A percentile compares a stretch with the other conserved stretches of the same genome.
These are phyloP conservation scores for Monochamus saltuarius DNA, from an alignment of 1,140 invertebrate genomes.

Conservation along the genomic window DNA sequence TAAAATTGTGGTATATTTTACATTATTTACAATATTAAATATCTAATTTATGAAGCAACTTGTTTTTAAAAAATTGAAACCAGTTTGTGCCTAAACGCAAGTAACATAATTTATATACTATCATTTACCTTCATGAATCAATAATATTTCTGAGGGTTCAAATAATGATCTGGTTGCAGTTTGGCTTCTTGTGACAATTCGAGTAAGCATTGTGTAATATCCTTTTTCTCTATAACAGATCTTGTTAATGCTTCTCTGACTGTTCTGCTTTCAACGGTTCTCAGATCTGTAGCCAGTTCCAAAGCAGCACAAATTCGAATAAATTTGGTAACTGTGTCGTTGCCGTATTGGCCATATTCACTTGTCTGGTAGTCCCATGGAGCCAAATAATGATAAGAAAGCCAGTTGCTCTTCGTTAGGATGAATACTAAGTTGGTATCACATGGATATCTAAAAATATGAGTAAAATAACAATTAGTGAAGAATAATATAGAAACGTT, in stretches of 20 bases:
- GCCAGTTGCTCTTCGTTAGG: conserved; percentile 71
- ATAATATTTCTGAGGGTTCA: conserved; percentile 51
- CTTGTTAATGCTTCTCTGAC: conserved; percentile 62
- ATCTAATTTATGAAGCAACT: too few relatives aligned
- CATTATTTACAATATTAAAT: too few relatives aligned
- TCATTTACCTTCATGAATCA: too few relatives aligned
- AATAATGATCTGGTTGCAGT: conserved; percentile 55
- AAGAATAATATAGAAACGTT: conserved; percentile 8
- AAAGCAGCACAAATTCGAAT: conserved; percentile 68
- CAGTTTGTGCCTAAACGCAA: too few relatives aligned
- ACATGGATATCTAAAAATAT: conserved; percentile 61
- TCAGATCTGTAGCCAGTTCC: conserved; percentile 62
- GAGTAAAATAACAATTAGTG: conserved; percentile 6
- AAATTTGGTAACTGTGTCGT: conserved; percentile 63
- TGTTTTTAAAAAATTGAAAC: too few relatives aligned
- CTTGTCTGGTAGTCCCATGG: conserved; percentile 76
- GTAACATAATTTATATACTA: too few relatives aligned
- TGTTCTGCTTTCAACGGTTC: conserved; percentile 61
- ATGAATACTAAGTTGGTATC: conserved; percentile 74
- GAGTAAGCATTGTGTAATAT: conserved; percentile 58
- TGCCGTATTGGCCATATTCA: conserved; percentile 73
- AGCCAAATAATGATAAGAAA: conserved; percentile 74
- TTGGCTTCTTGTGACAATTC: conserved; percentile 49
- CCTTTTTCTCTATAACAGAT: conserved; percentile 55
- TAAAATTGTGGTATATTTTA: too few relatives aligned